Evolutionary conservation across 1,140 invertebrate genomes (phyloP).

Genomic region (Cepaea nemoralis): DNA sequence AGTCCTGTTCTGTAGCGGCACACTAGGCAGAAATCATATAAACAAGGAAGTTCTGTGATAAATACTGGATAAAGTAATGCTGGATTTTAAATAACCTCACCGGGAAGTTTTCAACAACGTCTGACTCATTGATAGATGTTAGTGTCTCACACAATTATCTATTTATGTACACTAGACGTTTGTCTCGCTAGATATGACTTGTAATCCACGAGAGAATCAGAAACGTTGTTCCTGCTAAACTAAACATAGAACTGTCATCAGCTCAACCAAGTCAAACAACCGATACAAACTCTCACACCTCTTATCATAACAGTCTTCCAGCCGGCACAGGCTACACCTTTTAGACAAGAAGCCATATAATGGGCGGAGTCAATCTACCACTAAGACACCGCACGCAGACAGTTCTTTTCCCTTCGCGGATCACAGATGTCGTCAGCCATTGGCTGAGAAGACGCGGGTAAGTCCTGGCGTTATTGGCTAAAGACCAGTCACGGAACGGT

Average conservation of each 20-base stretch:
- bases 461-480: conserved; percentile 10
- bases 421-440: conserved; percentile 30
- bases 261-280: conserved; percentile 1
- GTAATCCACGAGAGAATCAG: not conserved
- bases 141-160: no score
- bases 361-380: conserved; percentile 11
- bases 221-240: not conserved
- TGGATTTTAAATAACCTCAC: no score
- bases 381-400: conserved; percentile 19
- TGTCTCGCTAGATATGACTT: no score
- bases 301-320: conserved; percentile 15
- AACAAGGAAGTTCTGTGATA: no score
- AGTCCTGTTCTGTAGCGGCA: no score
- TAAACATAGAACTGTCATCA: not conserved
- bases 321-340: conserved; percentile 22
- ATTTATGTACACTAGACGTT: no score
- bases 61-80: no score
- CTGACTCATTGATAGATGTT: no score
- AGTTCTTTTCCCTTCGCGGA: conserved; percentile 25
- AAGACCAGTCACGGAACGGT: conserved; percentile 12
- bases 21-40: no score
- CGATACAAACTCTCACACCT: conserved; percentile 25
- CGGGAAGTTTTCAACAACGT: no score
- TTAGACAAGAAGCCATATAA: conserved; percentile 23
- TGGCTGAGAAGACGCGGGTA: conserved; percentile 23